Evolutionary conservation across 2,888 invertebrate species (phyloP).

Genomic region (Rutpela maculata): DNA sequence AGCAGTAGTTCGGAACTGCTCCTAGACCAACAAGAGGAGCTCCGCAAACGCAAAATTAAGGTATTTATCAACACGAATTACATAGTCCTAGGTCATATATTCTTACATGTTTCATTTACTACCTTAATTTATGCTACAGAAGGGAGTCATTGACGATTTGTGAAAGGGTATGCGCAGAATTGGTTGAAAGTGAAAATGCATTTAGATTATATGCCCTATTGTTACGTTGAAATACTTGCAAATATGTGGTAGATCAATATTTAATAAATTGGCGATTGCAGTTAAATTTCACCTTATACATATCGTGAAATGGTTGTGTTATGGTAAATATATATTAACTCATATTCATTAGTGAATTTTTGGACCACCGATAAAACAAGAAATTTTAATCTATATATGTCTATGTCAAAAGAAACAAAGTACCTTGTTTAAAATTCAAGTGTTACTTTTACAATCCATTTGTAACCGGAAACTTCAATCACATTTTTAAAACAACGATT

Average conservation of each 20-base stretch:
- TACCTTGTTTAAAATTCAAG: too few species aligned
- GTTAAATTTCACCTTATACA: not conserved
- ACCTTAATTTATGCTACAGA: constrained; percentile 28
- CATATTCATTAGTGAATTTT: too few species aligned
- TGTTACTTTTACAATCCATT: not conserved
- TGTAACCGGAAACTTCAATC: not conserved
- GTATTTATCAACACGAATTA: constrained; percentile 56
- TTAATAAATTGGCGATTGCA: constrained; percentile 16
- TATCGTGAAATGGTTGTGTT: constrained; percentile 20
- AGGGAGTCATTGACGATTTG: constrained; percentile 15
- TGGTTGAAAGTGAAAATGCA: constrained; percentile 34
- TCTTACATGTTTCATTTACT: constrained; percentile 13
- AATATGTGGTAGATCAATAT: constrained; percentile 22
- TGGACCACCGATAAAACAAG: too few species aligned
- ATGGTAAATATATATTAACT: constrained; percentile 10
- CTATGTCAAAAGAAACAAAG: too few species aligned
- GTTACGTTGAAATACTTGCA: not conserved
- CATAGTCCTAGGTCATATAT: constrained; percentile 34
- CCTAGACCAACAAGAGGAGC: constrained; percentile 84
- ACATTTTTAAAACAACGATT: not conserved
- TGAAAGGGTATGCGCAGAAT: constrained; percentile 31
- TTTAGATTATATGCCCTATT: constrained; percentile 26
- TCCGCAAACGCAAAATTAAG: constrained; percentile 79
- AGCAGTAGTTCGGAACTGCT: constrained; percentile 87
- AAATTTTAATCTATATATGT: too few species aligned